phyloP scores from a whole-genome alignment of 2,113 vertebrate genomes.

The Lota lota region DNA sequence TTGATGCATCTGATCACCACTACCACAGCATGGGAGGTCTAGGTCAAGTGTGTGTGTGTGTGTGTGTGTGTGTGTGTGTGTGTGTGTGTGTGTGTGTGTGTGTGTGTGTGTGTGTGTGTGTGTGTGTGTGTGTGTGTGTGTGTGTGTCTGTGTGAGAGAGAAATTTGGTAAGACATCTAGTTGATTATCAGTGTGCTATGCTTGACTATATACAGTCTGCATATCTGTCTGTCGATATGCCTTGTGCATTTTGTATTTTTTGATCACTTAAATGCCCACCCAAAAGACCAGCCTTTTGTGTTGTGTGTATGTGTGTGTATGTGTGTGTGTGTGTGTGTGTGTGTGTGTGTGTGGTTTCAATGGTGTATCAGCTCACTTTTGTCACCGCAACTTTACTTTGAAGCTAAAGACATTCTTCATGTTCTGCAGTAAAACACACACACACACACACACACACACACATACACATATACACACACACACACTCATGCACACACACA shows the following conservation, averaged over 20 bases:
- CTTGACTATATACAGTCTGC: too few species aligned
- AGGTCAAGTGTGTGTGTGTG: constrained; percentile 37
- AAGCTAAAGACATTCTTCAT: constrained; percentile 17
- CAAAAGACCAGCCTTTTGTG: neutral
- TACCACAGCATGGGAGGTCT: constrained; percentile 51
- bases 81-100: neutral
- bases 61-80: neutral
- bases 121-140: constrained; percentile 7
- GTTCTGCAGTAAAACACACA: constrained; percentile 13
- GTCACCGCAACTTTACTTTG: constrained; percentile 26
- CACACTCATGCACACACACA: constrained; percentile 11
- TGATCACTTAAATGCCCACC: too few species aligned
- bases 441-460: constrained; percentile 28
- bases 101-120: neutral
- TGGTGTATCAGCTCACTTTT: neutral
- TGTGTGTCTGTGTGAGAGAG: constrained; percentile 12
- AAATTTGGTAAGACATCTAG: too few species aligned
- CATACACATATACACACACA: constrained; percentile 11
- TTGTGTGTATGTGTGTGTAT: constrained; percentile 1
- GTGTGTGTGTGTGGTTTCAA: neutral
- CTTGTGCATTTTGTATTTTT: too few species aligned
- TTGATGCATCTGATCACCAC: constrained; percentile 57
- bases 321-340: constrained; percentile 12
- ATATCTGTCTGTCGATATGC: too few species aligned
- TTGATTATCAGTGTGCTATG: too few species aligned